These are phyloP conservation scores for Leptoteleia sp. DNA, from an alignment of 1,140 invertebrate genomes.

Conservation along the genomic window DNA sequence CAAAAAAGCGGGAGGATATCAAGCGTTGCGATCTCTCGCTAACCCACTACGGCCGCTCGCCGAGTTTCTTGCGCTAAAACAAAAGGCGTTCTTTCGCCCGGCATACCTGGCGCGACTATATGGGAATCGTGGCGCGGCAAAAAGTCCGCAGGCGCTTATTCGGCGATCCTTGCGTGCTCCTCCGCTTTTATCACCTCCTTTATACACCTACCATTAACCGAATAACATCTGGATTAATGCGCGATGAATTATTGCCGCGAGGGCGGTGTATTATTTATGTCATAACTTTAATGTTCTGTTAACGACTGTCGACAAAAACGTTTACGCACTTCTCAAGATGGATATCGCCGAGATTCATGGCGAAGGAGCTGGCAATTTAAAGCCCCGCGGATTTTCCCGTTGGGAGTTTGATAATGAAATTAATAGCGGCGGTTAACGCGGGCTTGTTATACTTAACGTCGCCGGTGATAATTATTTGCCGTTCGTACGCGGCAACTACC, in stretches of 20 bases:
- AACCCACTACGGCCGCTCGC: conserved; percentile 65
- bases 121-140: conserved; percentile 42
- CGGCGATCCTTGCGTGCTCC: conserved; percentile 59
- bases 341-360: conserved; percentile 10
- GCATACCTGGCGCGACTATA: conserved; percentile 62
- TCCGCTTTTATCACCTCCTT: conserved; percentile 54
- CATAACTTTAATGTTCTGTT: conserved; percentile 43
- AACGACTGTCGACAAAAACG: conserved; percentile 34
- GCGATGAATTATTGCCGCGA: conserved; percentile 38
- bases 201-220: conserved; percentile 57
- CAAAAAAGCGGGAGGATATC: conserved; percentile 75
- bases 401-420: conserved; percentile 11
- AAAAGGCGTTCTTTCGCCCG: conserved; percentile 71
- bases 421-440: conserved; percentile 2
- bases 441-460: too few relatives aligned
- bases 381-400: background rate
- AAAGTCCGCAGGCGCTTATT: conserved; percentile 53
- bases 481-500: too few relatives aligned
- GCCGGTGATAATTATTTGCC: too few relatives aligned
- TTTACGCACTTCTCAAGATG: conserved; percentile 16
- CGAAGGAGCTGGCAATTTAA: background rate
- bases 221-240: conserved; percentile 63
- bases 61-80: conserved; percentile 68
- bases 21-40: conserved; percentile 71
- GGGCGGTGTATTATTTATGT: conserved; percentile 50